phyloP scores from a whole-genome alignment of 1,140 invertebrate genomes.

The Ceratina australensis region DNA sequence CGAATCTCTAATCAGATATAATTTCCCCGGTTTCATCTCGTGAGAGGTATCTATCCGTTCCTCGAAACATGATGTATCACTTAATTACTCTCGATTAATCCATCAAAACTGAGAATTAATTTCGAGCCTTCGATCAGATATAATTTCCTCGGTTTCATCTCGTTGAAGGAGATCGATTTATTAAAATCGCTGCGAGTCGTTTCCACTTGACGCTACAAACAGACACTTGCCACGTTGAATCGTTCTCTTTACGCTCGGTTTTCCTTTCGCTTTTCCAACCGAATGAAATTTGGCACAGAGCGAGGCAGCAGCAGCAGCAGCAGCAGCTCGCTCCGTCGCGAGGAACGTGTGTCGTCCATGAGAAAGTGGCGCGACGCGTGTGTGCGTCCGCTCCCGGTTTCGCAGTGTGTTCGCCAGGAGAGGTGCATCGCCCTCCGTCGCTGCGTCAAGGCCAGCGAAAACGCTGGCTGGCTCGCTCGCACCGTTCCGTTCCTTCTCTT shows the following conservation, averaged over 20 bases:
- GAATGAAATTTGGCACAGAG: neutral
- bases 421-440: constrained; percentile 79
- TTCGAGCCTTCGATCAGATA: too few species aligned
- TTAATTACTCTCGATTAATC: too few species aligned
- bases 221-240: neutral
- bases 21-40: too few species aligned
- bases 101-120: too few species aligned
- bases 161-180: too few species aligned
- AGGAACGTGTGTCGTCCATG: constrained; percentile 30
- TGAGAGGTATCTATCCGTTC: too few species aligned
- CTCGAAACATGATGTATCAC: too few species aligned
- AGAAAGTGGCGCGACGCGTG: constrained; percentile 32
- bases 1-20: too few species aligned
- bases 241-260: neutral
- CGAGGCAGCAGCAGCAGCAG: too few species aligned
- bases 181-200: neutral
- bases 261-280: neutral
- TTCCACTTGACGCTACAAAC: neutral
- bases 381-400: constrained; percentile 69
- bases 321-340: too few species aligned
- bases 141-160: too few species aligned
- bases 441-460: constrained; percentile 80
- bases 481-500: constrained; percentile 51
- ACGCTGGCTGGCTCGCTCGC: constrained; percentile 71
- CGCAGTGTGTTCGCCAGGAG: constrained; percentile 74